Evolutionary conservation across 2,113 vertebrate species (phyloP).

Genomic region (Leucoraja erinaceus): DNA sequence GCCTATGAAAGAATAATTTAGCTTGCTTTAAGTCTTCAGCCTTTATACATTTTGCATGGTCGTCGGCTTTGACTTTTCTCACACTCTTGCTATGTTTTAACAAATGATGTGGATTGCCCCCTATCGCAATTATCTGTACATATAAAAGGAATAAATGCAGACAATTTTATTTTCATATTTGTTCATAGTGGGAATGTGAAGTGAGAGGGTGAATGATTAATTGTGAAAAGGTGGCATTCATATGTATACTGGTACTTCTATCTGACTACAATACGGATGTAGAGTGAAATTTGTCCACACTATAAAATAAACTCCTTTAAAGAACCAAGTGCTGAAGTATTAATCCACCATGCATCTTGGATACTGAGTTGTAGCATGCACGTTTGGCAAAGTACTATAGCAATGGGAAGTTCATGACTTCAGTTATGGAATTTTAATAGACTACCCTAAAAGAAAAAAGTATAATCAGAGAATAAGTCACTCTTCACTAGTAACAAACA

Average conservation of each 20-base stretch:
- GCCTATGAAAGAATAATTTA: slow-evolving; percentile 34
- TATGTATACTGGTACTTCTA: background rate
- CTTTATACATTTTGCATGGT: slow-evolving; percentile 35
- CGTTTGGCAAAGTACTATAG: background rate
- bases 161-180: slow-evolving; percentile 15
- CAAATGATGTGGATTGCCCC: background rate
- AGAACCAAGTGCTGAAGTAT: background rate
- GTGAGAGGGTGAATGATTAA: background rate
- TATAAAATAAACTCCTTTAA: background rate
- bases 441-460: background rate
- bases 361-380: background rate
- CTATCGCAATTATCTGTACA: slow-evolving; percentile 9
- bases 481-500: background rate
- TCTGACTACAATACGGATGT: background rate
- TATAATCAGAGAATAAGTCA: background rate
- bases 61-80: background rate
- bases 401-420: background rate
- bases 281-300: background rate
- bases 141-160: background rate
- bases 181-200: background rate
- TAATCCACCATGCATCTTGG: background rate
- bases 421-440: background rate
- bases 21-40: slow-evolving; percentile 1
- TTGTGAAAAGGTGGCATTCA: slow-evolving; percentile 4
- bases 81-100: slow-evolving; percentile 1